Conservation (phyloP, 2,113 vertebrate species). For the Malurus elegans region DNA sequence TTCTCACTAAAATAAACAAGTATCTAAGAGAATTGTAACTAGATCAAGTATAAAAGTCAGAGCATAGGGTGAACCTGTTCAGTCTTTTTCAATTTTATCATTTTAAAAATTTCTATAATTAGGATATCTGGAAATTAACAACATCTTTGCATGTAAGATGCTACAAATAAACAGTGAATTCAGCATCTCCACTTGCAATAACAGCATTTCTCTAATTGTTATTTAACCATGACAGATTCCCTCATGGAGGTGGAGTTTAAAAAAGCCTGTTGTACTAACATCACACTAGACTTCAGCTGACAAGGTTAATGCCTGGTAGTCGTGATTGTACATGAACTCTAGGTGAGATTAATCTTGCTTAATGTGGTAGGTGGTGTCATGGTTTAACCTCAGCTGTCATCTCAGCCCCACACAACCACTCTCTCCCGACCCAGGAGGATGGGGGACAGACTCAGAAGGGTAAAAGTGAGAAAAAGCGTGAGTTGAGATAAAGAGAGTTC, state of each 20-base stretch:
- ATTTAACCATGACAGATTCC: background rate
- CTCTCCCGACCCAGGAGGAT: rapidly evolving
- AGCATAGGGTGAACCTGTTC: background rate
- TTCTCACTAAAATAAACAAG: constrained; percentile 78
- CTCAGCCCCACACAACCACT: rapidly evolving
- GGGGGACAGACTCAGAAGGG: background rate
- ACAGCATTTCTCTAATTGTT: background rate
- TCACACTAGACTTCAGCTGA: background rate
- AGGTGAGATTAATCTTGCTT: background rate
- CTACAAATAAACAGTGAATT: background rate
- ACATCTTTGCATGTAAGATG: background rate
- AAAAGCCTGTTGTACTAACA: background rate
- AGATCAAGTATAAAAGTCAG: constrained; percentile 33
- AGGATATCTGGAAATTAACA: background rate
- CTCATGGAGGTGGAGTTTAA: background rate
- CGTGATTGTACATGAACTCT: background rate
- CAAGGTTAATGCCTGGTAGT: background rate
- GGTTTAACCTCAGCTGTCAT: background rate
- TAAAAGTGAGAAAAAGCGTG: background rate
- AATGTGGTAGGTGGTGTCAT: background rate
- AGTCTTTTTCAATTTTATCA: background rate
- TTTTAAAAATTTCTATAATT: background rate
- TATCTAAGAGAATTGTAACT: constrained; percentile 55
- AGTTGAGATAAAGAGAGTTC: background rate
- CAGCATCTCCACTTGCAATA: background rate